Evolutionary conservation across 1,140 invertebrate species (phyloP).

Genomic region (Brachionus plicatilis): DNA sequence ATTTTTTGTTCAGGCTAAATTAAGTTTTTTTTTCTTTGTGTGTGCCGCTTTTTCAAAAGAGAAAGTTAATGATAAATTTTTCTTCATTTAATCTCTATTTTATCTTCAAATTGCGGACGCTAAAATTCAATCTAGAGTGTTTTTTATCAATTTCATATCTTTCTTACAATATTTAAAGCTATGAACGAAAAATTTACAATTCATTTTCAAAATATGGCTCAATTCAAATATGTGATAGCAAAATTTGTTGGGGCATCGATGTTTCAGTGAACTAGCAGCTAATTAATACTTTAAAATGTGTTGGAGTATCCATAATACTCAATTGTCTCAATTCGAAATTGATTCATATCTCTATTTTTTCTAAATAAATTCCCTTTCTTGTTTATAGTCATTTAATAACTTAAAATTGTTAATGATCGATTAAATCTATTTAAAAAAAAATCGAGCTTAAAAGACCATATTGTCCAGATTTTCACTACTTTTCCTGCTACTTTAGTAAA

Average conservation of each 20-base stretch:
- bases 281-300: too few relatives aligned
- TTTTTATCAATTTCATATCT: neutral
- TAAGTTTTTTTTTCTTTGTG: neutral
- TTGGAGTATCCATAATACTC: too few relatives aligned
- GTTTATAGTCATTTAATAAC: neutral
- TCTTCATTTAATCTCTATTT: neutral
- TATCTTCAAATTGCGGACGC: neutral
- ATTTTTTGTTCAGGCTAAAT: neutral
- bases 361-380: too few relatives aligned
- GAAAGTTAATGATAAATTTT: neutral
- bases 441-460: neutral
- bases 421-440: neutral
- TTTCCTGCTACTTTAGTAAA: neutral
- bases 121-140: neutral
- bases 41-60: neutral
- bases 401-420: neutral
- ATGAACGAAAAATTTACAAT: neutral
- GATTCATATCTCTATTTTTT: too few relatives aligned
- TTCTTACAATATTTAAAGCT: neutral
- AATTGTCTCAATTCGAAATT: too few relatives aligned
- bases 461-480: neutral
- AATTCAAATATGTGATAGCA: neutral
- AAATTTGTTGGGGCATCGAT: too few relatives aligned
- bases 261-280: too few relatives aligned
- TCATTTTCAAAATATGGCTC: neutral